Conservation (phyloP, 2,797 vertebrate species). For the Acropternis orthonyx region DNA sequence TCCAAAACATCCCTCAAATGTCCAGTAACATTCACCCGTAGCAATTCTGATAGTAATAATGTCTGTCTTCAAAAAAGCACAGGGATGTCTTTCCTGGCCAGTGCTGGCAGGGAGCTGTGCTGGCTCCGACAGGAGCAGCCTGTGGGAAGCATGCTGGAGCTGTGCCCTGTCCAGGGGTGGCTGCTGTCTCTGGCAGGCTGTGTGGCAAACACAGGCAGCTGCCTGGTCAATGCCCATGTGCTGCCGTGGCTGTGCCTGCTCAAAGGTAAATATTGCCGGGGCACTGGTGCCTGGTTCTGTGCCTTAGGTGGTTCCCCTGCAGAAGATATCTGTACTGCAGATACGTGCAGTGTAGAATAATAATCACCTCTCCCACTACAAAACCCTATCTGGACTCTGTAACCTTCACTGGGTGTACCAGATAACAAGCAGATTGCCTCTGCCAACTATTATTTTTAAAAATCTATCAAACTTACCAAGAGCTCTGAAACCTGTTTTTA, state of each 20-base stretch:
- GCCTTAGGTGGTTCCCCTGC: neutral
- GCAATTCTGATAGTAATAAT: neutral
- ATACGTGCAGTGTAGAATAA: neutral
- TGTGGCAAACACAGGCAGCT: rapidly evolving
- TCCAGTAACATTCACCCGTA: neutral
- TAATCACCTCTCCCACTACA: neutral
- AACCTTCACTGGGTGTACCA: neutral
- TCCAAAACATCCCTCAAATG: neutral
- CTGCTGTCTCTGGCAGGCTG: neutral
- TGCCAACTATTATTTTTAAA: neutral
- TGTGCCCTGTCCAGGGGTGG: neutral
- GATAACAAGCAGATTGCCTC: neutral
- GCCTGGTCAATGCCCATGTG: rapidly evolving
- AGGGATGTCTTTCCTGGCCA: neutral
- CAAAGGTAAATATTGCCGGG: rapidly evolving
- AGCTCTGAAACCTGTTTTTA: neutral
- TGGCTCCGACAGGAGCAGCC: neutral
- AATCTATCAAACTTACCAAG: neutral
- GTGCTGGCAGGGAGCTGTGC: neutral
- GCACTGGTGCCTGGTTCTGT: neutral
- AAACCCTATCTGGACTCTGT: neutral
- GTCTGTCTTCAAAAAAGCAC: neutral
- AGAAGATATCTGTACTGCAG: neutral
- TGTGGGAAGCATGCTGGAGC: neutral
- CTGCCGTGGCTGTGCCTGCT: neutral